These are phyloP conservation scores for Aphidius gifuensis DNA, from an alignment of 1,140 invertebrate species.

Conservation along the genomic window DNA sequence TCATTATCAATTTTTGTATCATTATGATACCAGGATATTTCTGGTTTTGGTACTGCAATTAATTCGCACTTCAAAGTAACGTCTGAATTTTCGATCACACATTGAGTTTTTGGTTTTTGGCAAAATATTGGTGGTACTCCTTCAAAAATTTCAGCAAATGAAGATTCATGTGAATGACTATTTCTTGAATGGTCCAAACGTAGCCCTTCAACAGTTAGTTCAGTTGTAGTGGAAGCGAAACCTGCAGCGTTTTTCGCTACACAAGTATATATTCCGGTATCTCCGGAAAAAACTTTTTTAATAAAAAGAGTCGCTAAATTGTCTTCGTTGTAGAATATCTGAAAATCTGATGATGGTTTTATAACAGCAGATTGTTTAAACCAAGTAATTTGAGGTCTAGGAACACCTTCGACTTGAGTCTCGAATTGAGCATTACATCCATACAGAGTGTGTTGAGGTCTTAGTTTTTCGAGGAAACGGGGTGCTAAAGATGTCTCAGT, in stretches of 20 bases:
- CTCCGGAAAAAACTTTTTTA: conserved; percentile 93
- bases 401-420: conserved; percentile 84
- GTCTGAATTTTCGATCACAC: conserved; percentile 75
- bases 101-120: conserved; percentile 78
- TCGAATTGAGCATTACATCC: conserved; percentile 87
- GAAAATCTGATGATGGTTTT: conserved; percentile 84
- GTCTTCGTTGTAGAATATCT: conserved; percentile 90
- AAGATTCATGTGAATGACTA: conserved; percentile 84
- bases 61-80: conserved; percentile 81
- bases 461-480: conserved; percentile 79
- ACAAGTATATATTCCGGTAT: conserved; percentile 94
- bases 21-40: conserved; percentile 80
- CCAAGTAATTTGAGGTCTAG: conserved; percentile 90
- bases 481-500: conserved; percentile 77
- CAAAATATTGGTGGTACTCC: conserved; percentile 92
- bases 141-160: conserved; percentile 84
- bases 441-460: conserved; percentile 79
- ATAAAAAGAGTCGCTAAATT: conserved; percentile 91
- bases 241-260: conserved; percentile 94
- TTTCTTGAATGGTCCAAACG: conserved; percentile 79
- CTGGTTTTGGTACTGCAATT: conserved; percentile 86
- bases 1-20: conserved; percentile 67
- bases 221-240: conserved; percentile 87
- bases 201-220: conserved; percentile 82
- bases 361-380: conserved; percentile 90